These are phyloP conservation scores for Hypena proboscidalis DNA, from an alignment of 2,888 invertebrate species.

Conservation along the genomic window DNA sequence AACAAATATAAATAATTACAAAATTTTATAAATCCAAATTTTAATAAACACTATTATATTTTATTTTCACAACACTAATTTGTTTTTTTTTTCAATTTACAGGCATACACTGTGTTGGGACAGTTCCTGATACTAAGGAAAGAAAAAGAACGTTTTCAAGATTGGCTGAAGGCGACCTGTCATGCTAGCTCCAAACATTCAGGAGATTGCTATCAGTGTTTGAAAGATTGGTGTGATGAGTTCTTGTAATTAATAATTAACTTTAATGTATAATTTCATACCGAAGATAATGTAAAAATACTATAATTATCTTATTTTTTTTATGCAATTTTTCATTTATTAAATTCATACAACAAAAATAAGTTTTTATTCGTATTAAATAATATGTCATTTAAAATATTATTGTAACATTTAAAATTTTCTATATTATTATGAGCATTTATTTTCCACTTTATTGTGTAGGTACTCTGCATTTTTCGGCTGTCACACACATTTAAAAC, in stretches of 20 bases:
- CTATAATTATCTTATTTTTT: conserved; percentile 47
- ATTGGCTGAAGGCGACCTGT: conserved; percentile 98
- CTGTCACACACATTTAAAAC: too few relatives aligned
- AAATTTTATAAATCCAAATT: too few relatives aligned
- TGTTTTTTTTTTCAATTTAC: too few relatives aligned
- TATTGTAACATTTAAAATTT: too few relatives aligned
- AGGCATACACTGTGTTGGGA: conserved; percentile 99
- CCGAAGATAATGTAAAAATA: conserved; percentile 45
- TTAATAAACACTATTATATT: too few relatives aligned
- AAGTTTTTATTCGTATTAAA: too few relatives aligned
- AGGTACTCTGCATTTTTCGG: too few relatives aligned
- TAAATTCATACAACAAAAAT: conserved; percentile 43
- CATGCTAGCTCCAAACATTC: conserved; percentile 97
- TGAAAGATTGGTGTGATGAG: conserved; percentile 99
- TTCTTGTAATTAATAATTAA: conserved; percentile 90
- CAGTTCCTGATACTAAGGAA: conserved; percentile 98
- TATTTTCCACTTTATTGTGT: too few relatives aligned
- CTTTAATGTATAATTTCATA: conserved; percentile 29
- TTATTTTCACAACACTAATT: background rate
- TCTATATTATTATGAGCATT: too few relatives aligned
- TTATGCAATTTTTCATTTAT: conserved; percentile 45
- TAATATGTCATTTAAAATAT: too few relatives aligned
- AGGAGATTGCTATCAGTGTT: conserved; percentile 96
- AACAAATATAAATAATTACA: too few relatives aligned
- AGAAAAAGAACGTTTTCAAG: conserved; percentile 96